phyloP scores from a whole-genome alignment of 2,797 vertebrate genomes.

The Lophius americanus region DNA sequence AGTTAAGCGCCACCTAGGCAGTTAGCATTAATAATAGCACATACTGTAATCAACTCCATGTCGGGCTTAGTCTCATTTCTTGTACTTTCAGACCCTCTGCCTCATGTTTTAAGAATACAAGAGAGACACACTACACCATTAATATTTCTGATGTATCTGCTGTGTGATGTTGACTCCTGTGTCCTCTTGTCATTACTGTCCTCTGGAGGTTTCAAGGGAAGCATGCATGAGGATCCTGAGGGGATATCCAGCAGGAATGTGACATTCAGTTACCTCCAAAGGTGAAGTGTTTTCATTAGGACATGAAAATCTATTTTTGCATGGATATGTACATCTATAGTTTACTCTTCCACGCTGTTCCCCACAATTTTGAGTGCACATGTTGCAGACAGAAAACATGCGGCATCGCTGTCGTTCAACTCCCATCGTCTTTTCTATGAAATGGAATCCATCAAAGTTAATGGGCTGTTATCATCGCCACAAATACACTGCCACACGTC shows the following conservation, averaged over 20 bases:
- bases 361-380: constrained; percentile 32
- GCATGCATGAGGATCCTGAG: constrained; percentile 25
- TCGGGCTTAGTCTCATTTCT: constrained; percentile 37
- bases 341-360: constrained; percentile 19
- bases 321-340: constrained; percentile 25
- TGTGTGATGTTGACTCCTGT: constrained; percentile 11
- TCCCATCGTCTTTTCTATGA: constrained; percentile 60
- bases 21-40: constrained; percentile 52
- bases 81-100: constrained; percentile 23
- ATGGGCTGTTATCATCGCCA: constrained; percentile 78
- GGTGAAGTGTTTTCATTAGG: constrained; percentile 43
- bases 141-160: constrained; percentile 35
- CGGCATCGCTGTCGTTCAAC: constrained; percentile 27
- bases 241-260: constrained; percentile 38
- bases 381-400: constrained; percentile 62
- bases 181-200: constrained; percentile 37
- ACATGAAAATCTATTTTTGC: constrained; percentile 53
- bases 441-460: constrained; percentile 80
- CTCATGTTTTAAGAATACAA: constrained; percentile 23
- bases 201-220: constrained; percentile 49
- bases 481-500: constrained; percentile 74
- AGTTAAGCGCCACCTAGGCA: constrained; percentile 41
- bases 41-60: constrained; percentile 59
- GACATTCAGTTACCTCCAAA: constrained; percentile 67
- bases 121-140: constrained; percentile 16